Evolutionary conservation across 2,113 vertebrate genomes (phyloP), one percentile per base, ranked within the genome.

Genomic region (Microcebus griseorufus): DNA sequence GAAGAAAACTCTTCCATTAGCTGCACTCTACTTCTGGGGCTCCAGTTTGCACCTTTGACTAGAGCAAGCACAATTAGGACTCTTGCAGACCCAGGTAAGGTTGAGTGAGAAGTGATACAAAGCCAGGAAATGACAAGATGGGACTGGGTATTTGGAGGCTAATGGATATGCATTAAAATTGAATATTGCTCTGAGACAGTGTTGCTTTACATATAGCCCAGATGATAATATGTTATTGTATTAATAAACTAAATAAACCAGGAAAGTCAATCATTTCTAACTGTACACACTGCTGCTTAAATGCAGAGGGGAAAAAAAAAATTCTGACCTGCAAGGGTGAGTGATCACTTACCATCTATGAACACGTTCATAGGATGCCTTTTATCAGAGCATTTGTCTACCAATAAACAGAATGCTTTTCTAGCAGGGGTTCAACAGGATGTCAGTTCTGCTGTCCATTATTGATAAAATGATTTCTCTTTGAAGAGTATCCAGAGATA

Each of bases 261-360:
- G 72, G 90, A 60, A 98, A 96, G 96, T 65, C 97, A 95, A 94
- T 98, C 87, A 97, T 94, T 84, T 76, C 89, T 97, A 94, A 97
- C 87, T 72, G 92, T 98, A 93, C 58, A 65, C 60, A 27, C 23
- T 96, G 90, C 82, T 37, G 51, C 65, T 89, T 97, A 96, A 73
- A 93, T 73, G 37, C 58, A 83, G 60, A 75, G 65, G 64, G 60
- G 81, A 70, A 91, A 96, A 96, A 96, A 39, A 70, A 97, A 86
- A 93, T 1, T 0, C 42, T 96, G 94, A 88, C 48, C 55, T 79
- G 20, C 39, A 34, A 67, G 29, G 42, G 60, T 37, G 39, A 88
- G 58, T 62, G 51, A 91, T 84, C 86, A 42, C 39, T 92, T 94
- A 69, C 79, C 96, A 32, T 65, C 37, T 32, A 32, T 9, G 72